A percentile compares a stretch with the other conserved stretches of the same genome.
Evolutionary conservation across 1,140 invertebrate species (phyloP).

Genomic region (Eriosoma lanigerum): DNA sequence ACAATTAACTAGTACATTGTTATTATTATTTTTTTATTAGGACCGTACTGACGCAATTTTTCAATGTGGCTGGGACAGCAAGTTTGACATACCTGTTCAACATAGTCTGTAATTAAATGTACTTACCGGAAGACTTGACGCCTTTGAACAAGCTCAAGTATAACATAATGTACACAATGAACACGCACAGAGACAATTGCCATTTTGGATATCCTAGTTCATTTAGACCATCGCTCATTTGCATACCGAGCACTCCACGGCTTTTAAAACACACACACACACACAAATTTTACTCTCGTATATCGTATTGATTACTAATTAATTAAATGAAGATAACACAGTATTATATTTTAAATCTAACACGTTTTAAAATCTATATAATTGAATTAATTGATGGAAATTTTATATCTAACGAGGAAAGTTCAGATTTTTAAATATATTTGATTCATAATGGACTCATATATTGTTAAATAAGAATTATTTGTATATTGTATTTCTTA

Average conservation of each 20-base stretch:
- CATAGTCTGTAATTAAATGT: not conserved
- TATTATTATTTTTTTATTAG: too few relatives aligned
- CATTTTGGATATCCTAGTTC: constrained; percentile 74
- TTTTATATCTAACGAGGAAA: not conserved
- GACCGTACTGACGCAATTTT: too few relatives aligned
- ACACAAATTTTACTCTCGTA: too few relatives aligned
- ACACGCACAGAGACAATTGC: constrained; percentile 70
- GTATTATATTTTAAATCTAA: not conserved
- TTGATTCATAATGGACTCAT: too few relatives aligned
- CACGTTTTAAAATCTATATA: not conserved
- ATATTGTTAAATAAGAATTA: too few relatives aligned
- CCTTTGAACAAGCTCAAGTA: constrained; percentile 83
- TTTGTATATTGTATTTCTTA: too few relatives aligned
- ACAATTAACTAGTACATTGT: too few relatives aligned
- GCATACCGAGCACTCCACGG: constrained; percentile 76
- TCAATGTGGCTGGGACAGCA: too few relatives aligned
- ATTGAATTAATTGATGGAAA: not conserved
- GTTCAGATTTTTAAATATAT: too few relatives aligned
- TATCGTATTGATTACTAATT: not conserved
- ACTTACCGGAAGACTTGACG: constrained; percentile 81
- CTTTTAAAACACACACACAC: constrained; percentile 60
- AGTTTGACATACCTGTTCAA: too few relatives aligned
- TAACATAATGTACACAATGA: constrained; percentile 73
- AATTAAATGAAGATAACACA: too few relatives aligned
- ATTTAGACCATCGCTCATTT: constrained; percentile 63